Percentiles rank a stretch among this genome's conserved stretches.
phyloP scores from a whole-genome alignment of 1,140 invertebrate species.

The Drosophila athabasca region DNA sequence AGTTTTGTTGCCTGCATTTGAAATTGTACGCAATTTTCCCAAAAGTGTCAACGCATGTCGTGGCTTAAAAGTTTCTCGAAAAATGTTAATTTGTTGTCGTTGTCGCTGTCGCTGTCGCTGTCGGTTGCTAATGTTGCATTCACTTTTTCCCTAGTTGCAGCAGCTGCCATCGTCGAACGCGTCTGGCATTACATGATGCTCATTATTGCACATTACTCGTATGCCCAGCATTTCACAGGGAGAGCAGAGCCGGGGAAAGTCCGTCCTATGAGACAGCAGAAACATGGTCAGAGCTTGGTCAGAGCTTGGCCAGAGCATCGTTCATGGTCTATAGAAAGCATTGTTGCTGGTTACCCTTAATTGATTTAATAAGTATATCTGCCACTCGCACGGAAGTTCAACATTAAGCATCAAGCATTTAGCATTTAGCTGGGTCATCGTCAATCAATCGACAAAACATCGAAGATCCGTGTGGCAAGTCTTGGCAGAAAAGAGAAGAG shows the following conservation, averaged over 20 bases:
- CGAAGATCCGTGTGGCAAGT: conserved; percentile 23
- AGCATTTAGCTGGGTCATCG: conserved; percentile 65
- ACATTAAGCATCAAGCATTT: conserved; percentile 59
- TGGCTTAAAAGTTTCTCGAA: conserved; percentile 38
- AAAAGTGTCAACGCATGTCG: conserved; percentile 75
- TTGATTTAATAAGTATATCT: conserved; percentile 70
- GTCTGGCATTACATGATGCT: conserved; percentile 69
- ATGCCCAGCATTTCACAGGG: conserved; percentile 33
- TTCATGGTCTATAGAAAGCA: conserved; percentile 27
- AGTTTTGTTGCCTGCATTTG: conserved; percentile 57
- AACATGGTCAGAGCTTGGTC: not conserved
- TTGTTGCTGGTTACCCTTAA: conserved; percentile 70
- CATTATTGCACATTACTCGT: conserved; percentile 60
- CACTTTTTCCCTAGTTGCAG: conserved; percentile 35
- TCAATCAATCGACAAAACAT: conserved; percentile 36
- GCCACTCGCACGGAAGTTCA: conserved; percentile 55
- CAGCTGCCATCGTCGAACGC: conserved; percentile 39
- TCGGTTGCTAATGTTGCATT: conserved; percentile 39
- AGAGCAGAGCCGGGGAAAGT: conserved; percentile 51
- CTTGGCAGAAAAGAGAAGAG: not conserved
- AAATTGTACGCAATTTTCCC: conserved; percentile 72
- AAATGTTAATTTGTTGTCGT: conserved; percentile 69
- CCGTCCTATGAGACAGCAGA: conserved; percentile 62
- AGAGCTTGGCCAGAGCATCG: too few relatives aligned
- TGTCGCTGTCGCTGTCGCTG: not conserved